Conservation (phyloP, 2,113 vertebrate genomes). For the Syngnathoides biaculeatus region DNA sequence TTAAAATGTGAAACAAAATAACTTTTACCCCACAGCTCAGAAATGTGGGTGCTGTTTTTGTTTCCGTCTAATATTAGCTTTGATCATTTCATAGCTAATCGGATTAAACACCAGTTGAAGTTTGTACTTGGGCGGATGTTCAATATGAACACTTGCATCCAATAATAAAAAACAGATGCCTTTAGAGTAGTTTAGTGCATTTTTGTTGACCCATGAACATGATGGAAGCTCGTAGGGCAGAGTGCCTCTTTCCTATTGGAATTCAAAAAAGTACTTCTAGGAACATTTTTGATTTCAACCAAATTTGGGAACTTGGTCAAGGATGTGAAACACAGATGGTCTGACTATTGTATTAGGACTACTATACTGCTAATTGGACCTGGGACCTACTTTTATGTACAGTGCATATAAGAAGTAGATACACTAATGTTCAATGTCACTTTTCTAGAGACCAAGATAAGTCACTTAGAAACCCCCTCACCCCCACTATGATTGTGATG, state of each 20-base stretch:
- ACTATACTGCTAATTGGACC: not conserved
- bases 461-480: no score
- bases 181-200: not conserved
- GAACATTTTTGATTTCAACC: no score
- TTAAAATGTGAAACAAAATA: no score
- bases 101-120: no score
- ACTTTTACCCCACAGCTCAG: no score
- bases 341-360: not conserved
- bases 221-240: no score
- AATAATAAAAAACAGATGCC: not conserved
- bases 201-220: not conserved
- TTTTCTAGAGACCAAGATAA: no score
- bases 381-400: not conserved
- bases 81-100: no score
- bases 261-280: not conserved
- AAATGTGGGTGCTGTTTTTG: no score
- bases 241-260: not conserved
- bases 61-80: no score
- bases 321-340: not conserved
- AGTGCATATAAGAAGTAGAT: not conserved
- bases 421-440: not conserved
- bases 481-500: no score
- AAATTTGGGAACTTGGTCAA: not conserved
- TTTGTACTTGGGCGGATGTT: no score
- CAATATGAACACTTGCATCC: not conserved